phyloP scores from a whole-genome alignment of 2,888 invertebrate species.

The Choristoneura rosaceana region DNA sequence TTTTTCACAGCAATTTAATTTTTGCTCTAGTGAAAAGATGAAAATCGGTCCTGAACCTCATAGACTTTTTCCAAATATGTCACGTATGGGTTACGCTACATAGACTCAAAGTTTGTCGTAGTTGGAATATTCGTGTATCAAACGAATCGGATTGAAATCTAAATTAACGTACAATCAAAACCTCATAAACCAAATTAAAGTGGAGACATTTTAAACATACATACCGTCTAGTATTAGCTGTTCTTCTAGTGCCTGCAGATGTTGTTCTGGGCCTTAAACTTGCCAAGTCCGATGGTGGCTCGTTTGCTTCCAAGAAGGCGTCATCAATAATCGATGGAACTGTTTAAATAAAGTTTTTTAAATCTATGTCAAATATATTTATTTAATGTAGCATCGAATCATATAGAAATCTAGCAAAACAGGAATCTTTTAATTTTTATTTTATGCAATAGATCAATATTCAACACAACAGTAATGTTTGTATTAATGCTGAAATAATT shows the following conservation, averaged over 20 bases:
- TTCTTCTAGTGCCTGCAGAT: slow-evolving; percentile 77
- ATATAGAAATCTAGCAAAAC: too few relatives aligned
- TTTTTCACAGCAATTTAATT: not conserved
- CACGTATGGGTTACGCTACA: not conserved
- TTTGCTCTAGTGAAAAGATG: not conserved
- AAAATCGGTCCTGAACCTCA: not conserved
- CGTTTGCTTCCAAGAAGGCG: slow-evolving; percentile 75
- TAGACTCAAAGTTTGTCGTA: not conserved
- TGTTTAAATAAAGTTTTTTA: slow-evolving; percentile 40
- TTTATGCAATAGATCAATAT: not conserved
- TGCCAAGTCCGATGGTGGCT: slow-evolving; percentile 66
- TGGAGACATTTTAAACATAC: slow-evolving; percentile 32
- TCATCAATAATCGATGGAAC: slow-evolving; percentile 75
- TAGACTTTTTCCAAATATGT: not conserved
- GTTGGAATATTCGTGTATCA: not conserved
- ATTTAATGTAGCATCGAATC: too few relatives aligned
- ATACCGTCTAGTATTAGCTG: slow-evolving; percentile 79
- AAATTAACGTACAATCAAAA: not conserved
- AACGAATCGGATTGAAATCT: not conserved
- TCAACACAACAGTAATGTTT: not conserved
- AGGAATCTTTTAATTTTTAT: not conserved
- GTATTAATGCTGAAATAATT: not conserved
- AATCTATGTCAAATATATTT: not conserved
- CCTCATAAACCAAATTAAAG: not conserved
- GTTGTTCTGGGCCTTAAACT: slow-evolving; percentile 74